Evolutionary conservation across 1,140 invertebrate genomes (phyloP), one percentile per base, ranked within the genome.

Genomic region (Drosophila lowei): DNA sequence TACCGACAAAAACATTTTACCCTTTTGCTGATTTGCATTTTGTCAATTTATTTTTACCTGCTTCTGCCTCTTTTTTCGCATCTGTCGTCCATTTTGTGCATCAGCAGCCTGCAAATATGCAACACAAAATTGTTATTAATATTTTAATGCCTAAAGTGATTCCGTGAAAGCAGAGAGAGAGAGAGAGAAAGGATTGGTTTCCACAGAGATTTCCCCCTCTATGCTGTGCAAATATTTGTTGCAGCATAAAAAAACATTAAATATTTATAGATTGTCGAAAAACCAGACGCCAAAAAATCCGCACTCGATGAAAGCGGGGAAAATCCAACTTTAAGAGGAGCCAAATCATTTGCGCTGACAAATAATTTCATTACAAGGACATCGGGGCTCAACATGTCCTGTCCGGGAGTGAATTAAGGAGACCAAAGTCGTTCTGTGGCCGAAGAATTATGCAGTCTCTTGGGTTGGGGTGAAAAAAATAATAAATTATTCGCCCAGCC

Each of bases 111-210:
- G 72, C 64, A 81, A 77, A 88, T 77, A 81, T 88, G 77, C 70
- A 77, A 54, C 64, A 81, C 62, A 61, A 77, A 86, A 88, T 86
- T 81, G 73, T 64, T 86, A 86, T 86, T 88, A 88, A 88, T 88
- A 86, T 72, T 86, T 86, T 59, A 85, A 83, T 73, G 63, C 61
- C 72, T 57, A 77, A 77, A 86, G 63, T 86, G 81, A 56, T 46
- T 54, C 6, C 46, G 30, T 48, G 46, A 11, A 25, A 25, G 23
- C 23, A 21, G 55, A 11, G 42, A 52, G 30, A 64, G 54, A 11
- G 52, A 15, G 50, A 11, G 38, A 50, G 54, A 15, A 54, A 46
- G 23, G 3, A 25, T 41, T 21, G 42, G 21, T 70, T 18, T 30
- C 43, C 46, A 43, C 15, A 49, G 43, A 53, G 57, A 50, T 34